Percentiles rank a stretch among this genome's conserved stretches.
Conservation (phyloP, 2,888 invertebrate species). For the Brenthis daphne region DNA sequence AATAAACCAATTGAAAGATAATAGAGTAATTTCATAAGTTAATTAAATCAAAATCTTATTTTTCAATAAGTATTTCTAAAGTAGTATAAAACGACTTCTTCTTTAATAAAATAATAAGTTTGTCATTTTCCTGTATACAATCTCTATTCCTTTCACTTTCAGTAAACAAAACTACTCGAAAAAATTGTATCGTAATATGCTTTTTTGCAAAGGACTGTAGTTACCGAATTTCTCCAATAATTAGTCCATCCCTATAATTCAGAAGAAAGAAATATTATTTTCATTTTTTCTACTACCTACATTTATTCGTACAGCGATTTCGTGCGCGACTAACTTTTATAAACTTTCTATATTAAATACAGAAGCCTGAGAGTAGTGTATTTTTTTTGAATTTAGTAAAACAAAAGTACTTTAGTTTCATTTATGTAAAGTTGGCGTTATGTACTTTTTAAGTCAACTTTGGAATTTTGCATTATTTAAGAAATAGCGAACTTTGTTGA, state of each 20-base stretch:
- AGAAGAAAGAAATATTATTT: slow-evolving; percentile 1
- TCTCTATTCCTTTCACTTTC: too few relatives aligned
- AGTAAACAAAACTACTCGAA: neutral
- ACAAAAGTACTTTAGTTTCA: neutral
- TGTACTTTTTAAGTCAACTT: neutral
- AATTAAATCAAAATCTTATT: too few relatives aligned
- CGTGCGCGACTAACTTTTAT: slow-evolving; percentile 6
- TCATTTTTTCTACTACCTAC: slow-evolving; percentile 11
- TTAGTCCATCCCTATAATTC: slow-evolving; percentile 10
- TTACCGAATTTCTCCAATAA: neutral
- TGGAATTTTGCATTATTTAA: neutral
- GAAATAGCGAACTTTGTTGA: neutral
- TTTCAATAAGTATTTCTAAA: too few relatives aligned
- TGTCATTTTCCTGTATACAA: too few relatives aligned
- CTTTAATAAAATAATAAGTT: too few relatives aligned
- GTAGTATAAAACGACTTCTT: too few relatives aligned
- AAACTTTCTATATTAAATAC: slow-evolving; percentile 18
- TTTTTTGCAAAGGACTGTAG: neutral
- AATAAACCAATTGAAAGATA: too few relatives aligned
- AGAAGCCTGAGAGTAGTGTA: slow-evolving; percentile 2
- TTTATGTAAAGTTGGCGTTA: neutral
- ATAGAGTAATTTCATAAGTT: too few relatives aligned
- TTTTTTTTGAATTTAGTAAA: slow-evolving; percentile 7
- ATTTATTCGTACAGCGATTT: slow-evolving; percentile 12
- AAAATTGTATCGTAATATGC: neutral